These are phyloP conservation scores for Tetanocera ferruginea DNA, from an alignment of 2,888 invertebrate species.

Conservation along the genomic window DNA sequence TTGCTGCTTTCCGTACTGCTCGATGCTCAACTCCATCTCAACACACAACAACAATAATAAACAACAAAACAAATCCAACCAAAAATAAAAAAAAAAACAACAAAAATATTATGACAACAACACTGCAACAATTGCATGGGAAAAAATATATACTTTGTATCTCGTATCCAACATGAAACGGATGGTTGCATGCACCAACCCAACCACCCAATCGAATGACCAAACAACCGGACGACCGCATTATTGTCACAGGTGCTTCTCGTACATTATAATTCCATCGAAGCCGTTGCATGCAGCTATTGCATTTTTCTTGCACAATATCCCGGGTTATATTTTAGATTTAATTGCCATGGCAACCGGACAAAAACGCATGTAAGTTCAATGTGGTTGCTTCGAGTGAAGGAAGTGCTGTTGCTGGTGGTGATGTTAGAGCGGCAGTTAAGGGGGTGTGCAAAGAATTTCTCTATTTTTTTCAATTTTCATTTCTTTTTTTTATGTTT, in stretches of 20 bases:
- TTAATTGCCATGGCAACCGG: conserved; percentile 69
- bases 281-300: conserved; percentile 67
- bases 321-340: conserved; percentile 70
- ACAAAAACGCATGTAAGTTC: conserved; percentile 69
- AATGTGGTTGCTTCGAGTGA: neutral
- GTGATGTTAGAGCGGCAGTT: neutral
- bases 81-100: conserved; percentile 25
- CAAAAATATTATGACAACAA: conserved; percentile 8
- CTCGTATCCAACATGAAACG: neutral
- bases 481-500: neutral
- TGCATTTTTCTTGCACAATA: conserved; percentile 68
- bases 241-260: conserved; percentile 69
- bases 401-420: neutral
- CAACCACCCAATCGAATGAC: conserved; percentile 29
- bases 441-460: neutral
- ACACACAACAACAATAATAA: conserved; percentile 40
- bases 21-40: conserved; percentile 9
- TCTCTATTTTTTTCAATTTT: neutral
- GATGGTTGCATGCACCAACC: neutral
- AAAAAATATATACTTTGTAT: neutral
- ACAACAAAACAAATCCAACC: neutral
- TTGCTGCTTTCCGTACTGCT: neutral
- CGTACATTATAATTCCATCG: conserved; percentile 70
- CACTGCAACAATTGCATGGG: conserved; percentile 24
- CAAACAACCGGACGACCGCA: conserved; percentile 48